These are phyloP conservation scores for Heteromurus nitidus DNA, from an alignment of 2,888 invertebrate species.

Conservation along the genomic window DNA sequence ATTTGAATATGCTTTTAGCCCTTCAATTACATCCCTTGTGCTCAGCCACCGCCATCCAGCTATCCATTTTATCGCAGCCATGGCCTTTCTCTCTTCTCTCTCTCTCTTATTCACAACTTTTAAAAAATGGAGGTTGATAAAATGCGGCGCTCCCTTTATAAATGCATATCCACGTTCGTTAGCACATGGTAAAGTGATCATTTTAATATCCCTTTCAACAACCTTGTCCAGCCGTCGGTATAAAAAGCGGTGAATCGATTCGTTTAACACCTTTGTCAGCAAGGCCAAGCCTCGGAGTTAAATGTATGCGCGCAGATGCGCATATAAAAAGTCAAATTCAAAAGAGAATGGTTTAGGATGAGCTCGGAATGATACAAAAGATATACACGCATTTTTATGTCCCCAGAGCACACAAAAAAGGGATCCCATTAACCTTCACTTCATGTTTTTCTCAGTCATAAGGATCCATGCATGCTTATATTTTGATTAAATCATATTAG, in stretches of 20 bases:
- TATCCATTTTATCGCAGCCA: background rate
- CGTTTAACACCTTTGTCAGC: conserved; percentile 20
- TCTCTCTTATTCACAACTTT: too few species aligned
- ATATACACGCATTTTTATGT: background rate
- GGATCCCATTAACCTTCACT: conserved; percentile 26
- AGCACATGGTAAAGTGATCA: conserved; percentile 8
- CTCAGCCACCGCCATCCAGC: background rate
- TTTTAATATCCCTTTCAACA: conserved; percentile 21
- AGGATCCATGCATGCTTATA: too few species aligned
- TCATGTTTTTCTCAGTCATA: too few species aligned
- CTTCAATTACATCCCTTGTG: background rate
- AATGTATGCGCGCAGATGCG: background rate
- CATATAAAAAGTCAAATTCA: conserved; percentile 10
- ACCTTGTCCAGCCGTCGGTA: conserved; percentile 19
- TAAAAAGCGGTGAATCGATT: background rate
- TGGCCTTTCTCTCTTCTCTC: background rate
- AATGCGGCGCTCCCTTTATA: too few species aligned
- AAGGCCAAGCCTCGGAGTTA: background rate
- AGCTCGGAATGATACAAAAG: conserved; percentile 14
- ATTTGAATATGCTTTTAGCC: conserved; percentile 7
- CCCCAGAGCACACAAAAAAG: background rate
- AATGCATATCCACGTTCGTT: background rate
- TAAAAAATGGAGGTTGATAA: too few species aligned
- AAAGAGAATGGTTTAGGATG: background rate
- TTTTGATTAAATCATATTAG: too few species aligned